phyloP scores from a whole-genome alignment of 2,888 invertebrate species.

The Clunio marinus region DNA sequence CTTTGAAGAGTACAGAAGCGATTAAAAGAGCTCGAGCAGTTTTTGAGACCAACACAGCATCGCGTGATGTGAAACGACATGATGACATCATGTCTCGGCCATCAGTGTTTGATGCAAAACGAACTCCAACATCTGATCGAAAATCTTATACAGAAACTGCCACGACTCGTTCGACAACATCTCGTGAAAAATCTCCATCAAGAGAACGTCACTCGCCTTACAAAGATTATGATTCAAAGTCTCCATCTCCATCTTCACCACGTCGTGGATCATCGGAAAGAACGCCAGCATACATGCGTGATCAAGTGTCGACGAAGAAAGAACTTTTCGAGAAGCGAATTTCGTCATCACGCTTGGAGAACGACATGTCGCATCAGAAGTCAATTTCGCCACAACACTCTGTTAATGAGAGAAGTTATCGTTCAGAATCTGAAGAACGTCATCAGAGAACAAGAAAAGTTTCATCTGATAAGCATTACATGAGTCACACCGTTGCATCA shows the following conservation, averaged over 20 bases:
- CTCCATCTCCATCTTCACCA: conserved; percentile 15
- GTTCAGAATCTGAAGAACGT: not conserved
- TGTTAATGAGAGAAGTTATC: conserved; percentile 10
- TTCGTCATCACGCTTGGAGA: conserved; percentile 40
- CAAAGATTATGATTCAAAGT: conserved; percentile 8
- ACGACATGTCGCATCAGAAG: conserved; percentile 46
- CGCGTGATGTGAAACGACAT: conserved; percentile 46
- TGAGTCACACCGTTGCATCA: conserved; percentile 51
- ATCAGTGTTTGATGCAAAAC: conserved; percentile 51
- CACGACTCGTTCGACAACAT: not conserved
- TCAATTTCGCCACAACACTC: conserved; percentile 40
- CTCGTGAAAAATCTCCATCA: not conserved
- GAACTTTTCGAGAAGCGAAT: conserved; percentile 44
- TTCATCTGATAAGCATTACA: conserved; percentile 46
- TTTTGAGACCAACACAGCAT: conserved; percentile 60
- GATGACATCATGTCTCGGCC: conserved; percentile 52
- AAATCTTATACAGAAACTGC: not conserved
- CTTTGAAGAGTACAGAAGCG: conserved; percentile 59
- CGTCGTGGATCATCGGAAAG: conserved; percentile 14
- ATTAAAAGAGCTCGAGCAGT: conserved; percentile 66
- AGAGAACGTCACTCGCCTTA: not conserved
- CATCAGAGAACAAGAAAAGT: conserved; percentile 26
- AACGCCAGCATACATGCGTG: conserved; percentile 42
- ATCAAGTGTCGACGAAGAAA: conserved; percentile 45
- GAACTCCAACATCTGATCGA: conserved; percentile 40